Base-by-base conservation (phyloP, 2,888 invertebrate species). In the Leptura quadrifasciata region DNA sequence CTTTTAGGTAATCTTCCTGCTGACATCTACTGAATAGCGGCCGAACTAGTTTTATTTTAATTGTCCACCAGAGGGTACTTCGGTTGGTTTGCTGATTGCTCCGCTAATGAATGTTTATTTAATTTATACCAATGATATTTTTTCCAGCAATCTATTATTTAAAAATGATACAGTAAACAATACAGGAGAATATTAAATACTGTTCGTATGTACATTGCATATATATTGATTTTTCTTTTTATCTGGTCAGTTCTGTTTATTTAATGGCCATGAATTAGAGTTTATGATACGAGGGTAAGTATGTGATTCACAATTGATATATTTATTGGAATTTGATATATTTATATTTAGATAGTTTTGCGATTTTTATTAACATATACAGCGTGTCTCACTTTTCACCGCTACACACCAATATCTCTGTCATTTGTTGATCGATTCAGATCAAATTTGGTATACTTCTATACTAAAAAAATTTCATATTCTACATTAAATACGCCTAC, bases 11-110 rank as follows among this genome's bases (percentile, higher is more conserved):
- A 63, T 69, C 70, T 77, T 61, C 60, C 70, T 77, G 52, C 80
- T 80, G 82, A 78, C 83, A 84, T 81, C 84, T 79, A 72, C 39
- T 31, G 76, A 71, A 54, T 61, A 72, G 72, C 72, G 72, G 77
- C 76, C 70, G 76, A 79, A 83, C 67, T 68, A 55, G 63, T 12
- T 72, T 77, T 79, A 79, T 77, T 75, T 60, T 61, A 67, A 63
- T 57, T 57, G 68, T 69, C 79, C 72, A 72, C 75, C 67, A 83
- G 83, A 80, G 80, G 83, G 82, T 75, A 80, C 79, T 79, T 67
- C 69, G 35, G 4, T 55, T 65, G 58, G 58, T 55, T 72, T 64
- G 52, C 54, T 72, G 63, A 71, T 74, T 74, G 72, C 68, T 70
- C 68, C 65, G 68, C 70, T 74, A 78, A 80, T 76, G 76, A 75